A percentile compares a stretch with the other conserved stretches of the same genome.
Conservation (phyloP, 2,113 vertebrate species). For the Saimiri boliviensis region DNA sequence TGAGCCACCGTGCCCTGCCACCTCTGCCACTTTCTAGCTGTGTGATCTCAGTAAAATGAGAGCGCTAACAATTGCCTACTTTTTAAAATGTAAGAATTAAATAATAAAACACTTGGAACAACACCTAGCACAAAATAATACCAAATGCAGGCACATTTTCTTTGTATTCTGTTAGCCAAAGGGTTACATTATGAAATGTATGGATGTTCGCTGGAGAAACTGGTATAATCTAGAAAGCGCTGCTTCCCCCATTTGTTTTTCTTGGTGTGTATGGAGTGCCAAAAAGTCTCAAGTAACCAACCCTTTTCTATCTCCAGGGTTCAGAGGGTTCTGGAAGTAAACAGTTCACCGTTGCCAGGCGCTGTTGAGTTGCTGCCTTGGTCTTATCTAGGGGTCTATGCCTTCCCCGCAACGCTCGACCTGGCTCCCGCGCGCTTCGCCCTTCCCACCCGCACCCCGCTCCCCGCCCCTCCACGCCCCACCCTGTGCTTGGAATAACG, state of each 20-base stretch:
- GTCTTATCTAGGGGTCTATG: background rate
- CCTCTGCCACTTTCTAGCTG: background rate
- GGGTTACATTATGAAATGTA: background rate
- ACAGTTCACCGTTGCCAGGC: background rate
- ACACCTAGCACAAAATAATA: background rate
- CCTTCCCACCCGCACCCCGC: rapidly evolving
- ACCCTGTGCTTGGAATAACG: rapidly evolving
- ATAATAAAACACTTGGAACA: background rate
- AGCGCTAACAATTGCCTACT: background rate
- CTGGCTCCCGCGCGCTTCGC: too few relatives aligned
- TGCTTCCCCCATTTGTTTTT: background rate
- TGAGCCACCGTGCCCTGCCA: too few relatives aligned
- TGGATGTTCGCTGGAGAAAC: background rate
- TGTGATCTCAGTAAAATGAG: background rate
- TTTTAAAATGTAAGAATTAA: background rate
- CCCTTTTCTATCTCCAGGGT: background rate
- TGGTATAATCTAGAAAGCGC: background rate
- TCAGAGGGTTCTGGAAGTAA: background rate
- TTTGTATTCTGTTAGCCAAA: background rate
- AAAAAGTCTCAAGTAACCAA: background rate
- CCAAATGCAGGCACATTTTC: background rate
- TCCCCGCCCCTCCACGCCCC: rapidly evolving
- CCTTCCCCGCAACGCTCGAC: too few relatives aligned
- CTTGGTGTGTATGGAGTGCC: background rate
- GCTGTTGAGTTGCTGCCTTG: background rate